Percentiles rank a stretch among this genome's conserved stretches.
phyloP scores from a whole-genome alignment of 2,888 invertebrate genomes.

The Piscicola geometra region DNA sequence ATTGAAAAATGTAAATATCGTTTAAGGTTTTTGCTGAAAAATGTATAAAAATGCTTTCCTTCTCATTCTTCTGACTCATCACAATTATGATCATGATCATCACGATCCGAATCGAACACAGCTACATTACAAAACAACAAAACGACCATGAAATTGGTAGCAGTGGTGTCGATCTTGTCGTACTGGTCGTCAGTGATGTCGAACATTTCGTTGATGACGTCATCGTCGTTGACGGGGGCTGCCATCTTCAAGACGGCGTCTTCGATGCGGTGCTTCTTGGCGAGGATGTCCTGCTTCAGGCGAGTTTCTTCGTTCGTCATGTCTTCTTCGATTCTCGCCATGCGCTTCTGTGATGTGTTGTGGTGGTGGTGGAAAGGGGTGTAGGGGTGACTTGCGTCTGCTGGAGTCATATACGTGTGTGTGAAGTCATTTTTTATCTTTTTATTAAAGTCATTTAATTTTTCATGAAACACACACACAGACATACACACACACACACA shows the following conservation, averaged over 20 bases:
- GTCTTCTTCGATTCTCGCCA: constrained; percentile 78
- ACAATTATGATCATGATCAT: too few relatives aligned
- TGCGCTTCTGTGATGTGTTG: constrained; percentile 69
- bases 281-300: constrained; percentile 71
- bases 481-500: too few relatives aligned
- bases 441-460: background rate
- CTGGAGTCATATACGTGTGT: too few relatives aligned
- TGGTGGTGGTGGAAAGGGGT: too few relatives aligned
- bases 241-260: constrained; percentile 87
- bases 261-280: constrained; percentile 80
- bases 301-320: constrained; percentile 81
- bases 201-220: constrained; percentile 78
- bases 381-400: too few relatives aligned
- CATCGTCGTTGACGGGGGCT: constrained; percentile 80
- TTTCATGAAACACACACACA: too few relatives aligned
- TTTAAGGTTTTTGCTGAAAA: too few relatives aligned
- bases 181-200: constrained; percentile 64
- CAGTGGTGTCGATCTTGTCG: constrained; percentile 46
- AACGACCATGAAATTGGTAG: constrained; percentile 32
- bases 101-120: background rate
- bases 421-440: background rate
- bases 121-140: background rate
- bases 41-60: too few relatives aligned
- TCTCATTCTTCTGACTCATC: too few relatives aligned
- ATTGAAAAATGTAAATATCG: too few relatives aligned